Evolutionary conservation across 2,113 vertebrate species (phyloP), one percentile per base, ranked within the genome.

Genomic region (Cinclus cinclus): DNA sequence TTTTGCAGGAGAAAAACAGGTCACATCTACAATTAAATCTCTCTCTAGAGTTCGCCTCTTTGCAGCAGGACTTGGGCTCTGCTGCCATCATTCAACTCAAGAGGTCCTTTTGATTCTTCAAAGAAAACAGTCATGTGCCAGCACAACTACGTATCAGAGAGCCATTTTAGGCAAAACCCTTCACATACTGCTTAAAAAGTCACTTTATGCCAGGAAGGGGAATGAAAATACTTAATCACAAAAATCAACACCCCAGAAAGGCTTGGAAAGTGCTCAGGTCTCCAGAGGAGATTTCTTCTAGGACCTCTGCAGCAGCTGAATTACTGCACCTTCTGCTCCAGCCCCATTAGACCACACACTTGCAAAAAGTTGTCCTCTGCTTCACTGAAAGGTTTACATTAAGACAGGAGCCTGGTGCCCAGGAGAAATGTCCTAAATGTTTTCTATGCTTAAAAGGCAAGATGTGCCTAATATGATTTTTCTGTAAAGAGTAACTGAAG

Each of bases 401-500:
- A 95, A 87, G 85, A 71, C 31, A 87, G 68, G 89, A 96, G 44
- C 56, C 69, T 90, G 33, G 47, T 86, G 91, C 90, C 88, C 95
- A 83, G 63, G 88, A 96, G 92, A 88, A 92, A 95, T 80, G 86
- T 81, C 93, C 95, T 93, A 92, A 77, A 95, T 94, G 91, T 87
- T 94, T 89, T 78, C 87, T 83, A 20, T 25, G 80, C 88, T 95
- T 78, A 91, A 94, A 92, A 94, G 78, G 84, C 76, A 94, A 93
- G 86, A 93, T 65, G 76, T 94, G 86, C 68, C 62, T 95, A 88
- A 92, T 68, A 93, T 0, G 42, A 86, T 93, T 95, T 95, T 96
- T 89, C 92, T 92, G 92, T 95, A 89, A 95, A 95, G 84, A 77
- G 85, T 75, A 96, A 92, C 89, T 91, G 56, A 91, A 96, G 93